Base-by-base conservation (phyloP, 2,113 vertebrate species). In the Zosterops japonicus region DNA sequence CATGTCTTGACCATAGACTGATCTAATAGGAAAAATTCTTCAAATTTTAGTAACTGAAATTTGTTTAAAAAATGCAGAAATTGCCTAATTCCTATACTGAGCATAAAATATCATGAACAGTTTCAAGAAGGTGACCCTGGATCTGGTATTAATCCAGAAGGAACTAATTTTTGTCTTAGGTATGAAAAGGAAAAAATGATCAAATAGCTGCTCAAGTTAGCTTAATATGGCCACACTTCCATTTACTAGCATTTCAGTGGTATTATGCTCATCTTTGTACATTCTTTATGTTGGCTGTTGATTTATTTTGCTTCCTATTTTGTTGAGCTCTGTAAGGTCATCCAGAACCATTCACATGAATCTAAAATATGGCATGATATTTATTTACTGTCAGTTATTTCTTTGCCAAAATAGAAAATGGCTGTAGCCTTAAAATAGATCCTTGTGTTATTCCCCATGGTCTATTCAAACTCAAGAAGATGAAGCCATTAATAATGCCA, bases 381-480 rank as follows among this genome's bases (percentile, higher is more conserved):
- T 94, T 90, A 92, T 92, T 92, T 86, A 68, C 47, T 63, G 64
- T 78, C 76, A 60, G 55, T 81, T 57, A 78, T 93, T 86, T 93
- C 42, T 94, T 86, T 95, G 88, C 79, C 79, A 93, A 77, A 91
- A 81, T n/a, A 90, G 67, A 97, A 96, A 94, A 88, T 92, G 49
- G 23, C 35, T 77, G 11, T 64, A 85, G 67, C 59, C 78, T 85
- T 86, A 88, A 88, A 96, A 93, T 75, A 95, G 79, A 77, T 70
- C 31, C 59, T 81, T 90, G 35, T 68, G 55, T 80, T 92, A 75
- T 63, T 89, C 79, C 56, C 39, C 14, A 29, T 46, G 50, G 39
- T 81, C 56, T 93, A 49, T 87, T 84, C 71, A 96, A 86, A 90
- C 33, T 83, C 47, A 77, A 92, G 71, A 94, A 92, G 42, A 35